These are phyloP conservation scores for Pseudochirops cupreus DNA, from an alignment of 2,797 vertebrate species.

Conservation along the genomic window DNA sequence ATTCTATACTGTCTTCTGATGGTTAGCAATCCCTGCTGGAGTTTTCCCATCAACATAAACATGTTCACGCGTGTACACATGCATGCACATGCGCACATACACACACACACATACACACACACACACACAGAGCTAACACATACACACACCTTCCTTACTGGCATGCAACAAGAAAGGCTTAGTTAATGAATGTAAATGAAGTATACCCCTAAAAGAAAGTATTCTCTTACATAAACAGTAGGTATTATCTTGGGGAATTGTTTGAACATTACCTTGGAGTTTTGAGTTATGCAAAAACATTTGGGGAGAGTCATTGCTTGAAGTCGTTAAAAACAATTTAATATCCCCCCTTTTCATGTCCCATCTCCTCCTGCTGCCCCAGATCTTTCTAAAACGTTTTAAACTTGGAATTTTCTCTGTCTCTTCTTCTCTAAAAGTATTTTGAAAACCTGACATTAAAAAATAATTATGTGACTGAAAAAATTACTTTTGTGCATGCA, in stretches of 20 bases:
- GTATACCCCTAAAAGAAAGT: background rate
- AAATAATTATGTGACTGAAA: slow-evolving; percentile 64
- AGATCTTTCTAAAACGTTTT: slow-evolving; percentile 57
- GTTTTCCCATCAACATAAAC: background rate
- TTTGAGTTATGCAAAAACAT: slow-evolving; percentile 26
- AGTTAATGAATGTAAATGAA: background rate
- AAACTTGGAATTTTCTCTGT: slow-evolving; percentile 59
- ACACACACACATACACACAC: no score
- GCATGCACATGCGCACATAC: no score
- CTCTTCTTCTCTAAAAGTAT: slow-evolving; percentile 54
- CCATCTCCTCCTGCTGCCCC: slow-evolving; percentile 27
- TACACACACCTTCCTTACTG: background rate
- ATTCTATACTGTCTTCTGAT: background rate
- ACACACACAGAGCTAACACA: background rate
- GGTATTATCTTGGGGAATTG: slow-evolving; percentile 28
- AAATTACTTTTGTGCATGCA: slow-evolving; percentile 68
- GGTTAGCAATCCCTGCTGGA: background rate
- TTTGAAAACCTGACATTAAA: slow-evolving; percentile 67
- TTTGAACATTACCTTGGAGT: slow-evolving; percentile 32
- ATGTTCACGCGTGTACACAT: fast-evolving
- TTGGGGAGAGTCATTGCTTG: slow-evolving; percentile 5
- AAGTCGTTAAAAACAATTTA: slow-evolving; percentile 34
- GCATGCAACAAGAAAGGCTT: background rate
- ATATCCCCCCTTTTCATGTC: slow-evolving; percentile 22
- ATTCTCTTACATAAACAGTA: slow-evolving; percentile 8